phyloP scores from a whole-genome alignment of 2,113 vertebrate species.

The Mirounga angustirostris region DNA sequence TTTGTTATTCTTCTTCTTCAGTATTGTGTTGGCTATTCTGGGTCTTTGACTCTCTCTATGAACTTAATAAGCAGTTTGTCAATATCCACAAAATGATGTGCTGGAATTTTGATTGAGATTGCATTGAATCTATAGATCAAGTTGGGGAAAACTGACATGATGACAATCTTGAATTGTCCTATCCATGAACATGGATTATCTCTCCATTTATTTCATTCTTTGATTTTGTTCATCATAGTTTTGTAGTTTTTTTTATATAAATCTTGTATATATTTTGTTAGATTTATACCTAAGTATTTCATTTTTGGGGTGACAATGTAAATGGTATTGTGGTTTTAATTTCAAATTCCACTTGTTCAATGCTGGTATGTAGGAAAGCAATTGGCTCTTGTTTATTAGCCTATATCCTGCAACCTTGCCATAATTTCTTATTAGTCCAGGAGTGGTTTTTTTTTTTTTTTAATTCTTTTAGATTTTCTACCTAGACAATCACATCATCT shows the following conservation, averaged over 20 bases:
- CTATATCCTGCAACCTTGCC: not conserved
- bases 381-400: not conserved
- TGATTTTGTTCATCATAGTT: not conserved
- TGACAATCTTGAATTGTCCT: not conserved
- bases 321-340: not conserved
- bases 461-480: not conserved
- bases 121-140: not conserved
- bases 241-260: not conserved
- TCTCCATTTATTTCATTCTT: not conserved
- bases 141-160: not conserved
- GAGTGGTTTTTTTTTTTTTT: not conserved
- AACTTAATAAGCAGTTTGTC: not conserved
- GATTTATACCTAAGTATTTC: not conserved
- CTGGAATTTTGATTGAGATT: not conserved
- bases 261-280: not conserved
- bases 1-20: not conserved
- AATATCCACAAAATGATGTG: not conserved
- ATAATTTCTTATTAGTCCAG: not conserved
- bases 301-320: not conserved
- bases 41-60: not conserved
- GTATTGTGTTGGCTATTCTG: not conserved
- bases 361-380: not conserved
- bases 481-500: not conserved
- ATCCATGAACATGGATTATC: not conserved
- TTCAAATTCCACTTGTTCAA: not conserved